phyloP scores from a whole-genome alignment of 2,113 vertebrate species.

The Glareola pratincola region DNA sequence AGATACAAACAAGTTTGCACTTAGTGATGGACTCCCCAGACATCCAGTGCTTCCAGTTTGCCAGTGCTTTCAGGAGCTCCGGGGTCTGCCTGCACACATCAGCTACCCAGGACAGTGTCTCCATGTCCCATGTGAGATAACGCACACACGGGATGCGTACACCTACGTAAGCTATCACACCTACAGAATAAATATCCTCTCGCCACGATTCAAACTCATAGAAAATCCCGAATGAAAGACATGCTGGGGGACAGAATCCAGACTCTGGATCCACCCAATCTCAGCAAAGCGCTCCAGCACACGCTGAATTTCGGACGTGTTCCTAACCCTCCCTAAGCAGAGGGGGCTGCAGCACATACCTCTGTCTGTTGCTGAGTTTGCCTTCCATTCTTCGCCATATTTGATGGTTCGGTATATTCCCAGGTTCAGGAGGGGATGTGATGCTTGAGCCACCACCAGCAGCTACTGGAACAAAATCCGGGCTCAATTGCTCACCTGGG shows the following conservation, averaged over 20 bases:
- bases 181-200: neutral
- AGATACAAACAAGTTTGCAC: neutral
- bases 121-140: neutral
- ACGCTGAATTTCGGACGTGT: neutral
- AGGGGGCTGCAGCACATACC: neutral
- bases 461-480: neutral
- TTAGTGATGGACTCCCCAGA: neutral
- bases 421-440: neutral
- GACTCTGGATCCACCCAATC: accelerated
- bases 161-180: neutral
- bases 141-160: accelerated
- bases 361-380: neutral
- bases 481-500: neutral
- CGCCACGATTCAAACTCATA: neutral
- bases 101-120: neutral
- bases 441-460: neutral
- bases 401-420: neutral
- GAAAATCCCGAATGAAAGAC: neutral
- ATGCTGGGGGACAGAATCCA: neutral
- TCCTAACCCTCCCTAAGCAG: neutral
- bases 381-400: accelerated
- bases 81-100: neutral
- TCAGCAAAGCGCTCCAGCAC: neutral
- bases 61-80: accelerated
- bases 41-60: neutral